Conservation (phyloP, 2,888 invertebrate genomes). For the Folsomia manolachei region DNA sequence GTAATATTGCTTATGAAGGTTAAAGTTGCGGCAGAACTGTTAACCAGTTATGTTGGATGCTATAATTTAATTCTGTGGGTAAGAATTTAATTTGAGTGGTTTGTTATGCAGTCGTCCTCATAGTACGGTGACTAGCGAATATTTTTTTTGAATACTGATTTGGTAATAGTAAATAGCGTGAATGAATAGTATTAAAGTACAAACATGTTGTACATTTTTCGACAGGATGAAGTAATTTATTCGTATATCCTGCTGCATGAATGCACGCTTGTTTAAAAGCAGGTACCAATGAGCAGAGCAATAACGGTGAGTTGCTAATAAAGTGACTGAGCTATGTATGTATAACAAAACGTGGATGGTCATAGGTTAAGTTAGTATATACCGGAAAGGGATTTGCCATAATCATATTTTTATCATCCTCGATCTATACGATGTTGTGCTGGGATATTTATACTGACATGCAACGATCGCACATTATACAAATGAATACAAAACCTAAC, state of each 20-base stretch:
- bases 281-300: too few relatives aligned
- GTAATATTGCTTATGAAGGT: constrained; percentile 5
- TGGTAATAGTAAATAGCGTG: neutral
- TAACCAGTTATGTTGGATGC: too few relatives aligned
- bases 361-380: neutral
- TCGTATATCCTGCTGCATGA: constrained; percentile 19
- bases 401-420: neutral
- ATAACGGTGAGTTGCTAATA: constrained; percentile 20
- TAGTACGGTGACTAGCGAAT: neutral
- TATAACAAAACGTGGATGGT: neutral
- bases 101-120: neutral
- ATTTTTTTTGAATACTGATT: neutral
- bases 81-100: neutral
- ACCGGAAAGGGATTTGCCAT: constrained; percentile 18
- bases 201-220: too few relatives aligned
- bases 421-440: too few relatives aligned
- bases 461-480: too few relatives aligned
- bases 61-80: neutral
- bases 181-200: neutral
- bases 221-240: constrained; percentile 22
- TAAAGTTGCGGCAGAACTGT: constrained; percentile 15
- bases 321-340: too few relatives aligned
- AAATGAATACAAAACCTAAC: too few relatives aligned
- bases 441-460: too few relatives aligned
- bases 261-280: too few relatives aligned